phyloP scores from a whole-genome alignment of 1,140 invertebrate species.

The Palaemon carinicauda region DNA sequence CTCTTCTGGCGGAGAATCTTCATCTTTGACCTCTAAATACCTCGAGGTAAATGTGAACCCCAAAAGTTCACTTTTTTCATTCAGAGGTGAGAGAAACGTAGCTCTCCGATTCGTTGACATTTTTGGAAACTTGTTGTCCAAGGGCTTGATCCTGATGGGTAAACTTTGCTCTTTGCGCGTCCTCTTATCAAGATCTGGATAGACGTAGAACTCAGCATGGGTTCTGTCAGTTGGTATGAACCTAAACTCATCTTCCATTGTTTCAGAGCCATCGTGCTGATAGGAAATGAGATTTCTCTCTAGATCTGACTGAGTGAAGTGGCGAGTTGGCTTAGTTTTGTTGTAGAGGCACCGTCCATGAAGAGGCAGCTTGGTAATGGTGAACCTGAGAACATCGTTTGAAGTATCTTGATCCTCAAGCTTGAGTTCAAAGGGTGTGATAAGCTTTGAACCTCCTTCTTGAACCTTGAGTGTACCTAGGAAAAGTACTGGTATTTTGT shows the following conservation, averaged over 20 bases:
- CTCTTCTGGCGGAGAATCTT: conserved; percentile 62
- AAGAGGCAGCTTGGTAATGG: conserved; percentile 62
- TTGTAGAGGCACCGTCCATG: conserved; percentile 64
- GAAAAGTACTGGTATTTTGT: conserved; percentile 65
- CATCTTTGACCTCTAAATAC: conserved; percentile 63
- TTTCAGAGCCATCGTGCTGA: conserved; percentile 65
- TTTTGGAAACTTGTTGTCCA: conserved; percentile 64
- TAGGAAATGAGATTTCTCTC: conserved; percentile 64
- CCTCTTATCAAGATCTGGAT: conserved; percentile 62
- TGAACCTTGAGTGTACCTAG: conserved; percentile 62
- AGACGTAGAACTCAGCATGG: conserved; percentile 64
- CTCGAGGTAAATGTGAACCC: background rate
- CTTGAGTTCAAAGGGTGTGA: conserved; percentile 66
- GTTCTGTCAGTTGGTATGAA: conserved; percentile 65
- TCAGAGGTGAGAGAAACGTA: background rate
- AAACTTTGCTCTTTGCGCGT: conserved; percentile 63
- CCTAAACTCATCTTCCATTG: conserved; percentile 62
- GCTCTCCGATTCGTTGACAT: conserved; percentile 61
- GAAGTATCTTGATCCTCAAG: conserved; percentile 65
- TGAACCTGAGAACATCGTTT: conserved; percentile 62
- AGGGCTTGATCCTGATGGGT: conserved; percentile 63
- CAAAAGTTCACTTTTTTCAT: background rate
- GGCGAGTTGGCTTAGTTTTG: conserved; percentile 60
- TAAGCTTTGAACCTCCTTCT: conserved; percentile 63
- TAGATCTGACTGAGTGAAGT: conserved; percentile 64